phyloP scores from a whole-genome alignment of 2,113 vertebrate genomes.

The Mobula birostris region DNA sequence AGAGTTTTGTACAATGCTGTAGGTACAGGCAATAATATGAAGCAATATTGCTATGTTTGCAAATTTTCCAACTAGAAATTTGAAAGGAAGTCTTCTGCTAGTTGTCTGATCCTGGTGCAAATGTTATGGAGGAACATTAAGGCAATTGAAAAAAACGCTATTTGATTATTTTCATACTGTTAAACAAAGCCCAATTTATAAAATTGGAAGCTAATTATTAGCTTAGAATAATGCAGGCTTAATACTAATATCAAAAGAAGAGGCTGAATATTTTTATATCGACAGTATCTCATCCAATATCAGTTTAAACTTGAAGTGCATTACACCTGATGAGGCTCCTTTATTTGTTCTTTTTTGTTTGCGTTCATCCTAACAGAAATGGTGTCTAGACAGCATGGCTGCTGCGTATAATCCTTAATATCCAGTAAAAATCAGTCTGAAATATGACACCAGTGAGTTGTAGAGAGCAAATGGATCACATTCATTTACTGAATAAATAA shows the following conservation, averaged over 20 bases:
- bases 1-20: too few species aligned
- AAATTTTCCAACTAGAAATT: neutral
- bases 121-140: too few species aligned
- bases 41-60: neutral
- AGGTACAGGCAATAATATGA: too few species aligned
- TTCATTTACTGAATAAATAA: constrained; percentile 63
- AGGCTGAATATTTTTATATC: neutral
- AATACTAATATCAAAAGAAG: neutral
- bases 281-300: neutral
- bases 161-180: neutral
- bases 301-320: neutral
- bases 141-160: neutral
- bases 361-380: constrained; percentile 80
- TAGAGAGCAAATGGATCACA: constrained; percentile 63
- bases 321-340: neutral
- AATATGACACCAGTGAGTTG: constrained; percentile 72
- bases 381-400: constrained; percentile 92
- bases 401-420: constrained; percentile 87
- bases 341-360: constrained; percentile 70
- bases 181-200: neutral
- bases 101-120: neutral
- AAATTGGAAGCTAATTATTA: neutral
- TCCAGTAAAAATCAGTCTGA: constrained; percentile 83
- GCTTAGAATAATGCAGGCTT: neutral
- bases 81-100: neutral